phyloP scores from a whole-genome alignment of 2,888 invertebrate genomes.

The Torymus aiolomorphi region DNA sequence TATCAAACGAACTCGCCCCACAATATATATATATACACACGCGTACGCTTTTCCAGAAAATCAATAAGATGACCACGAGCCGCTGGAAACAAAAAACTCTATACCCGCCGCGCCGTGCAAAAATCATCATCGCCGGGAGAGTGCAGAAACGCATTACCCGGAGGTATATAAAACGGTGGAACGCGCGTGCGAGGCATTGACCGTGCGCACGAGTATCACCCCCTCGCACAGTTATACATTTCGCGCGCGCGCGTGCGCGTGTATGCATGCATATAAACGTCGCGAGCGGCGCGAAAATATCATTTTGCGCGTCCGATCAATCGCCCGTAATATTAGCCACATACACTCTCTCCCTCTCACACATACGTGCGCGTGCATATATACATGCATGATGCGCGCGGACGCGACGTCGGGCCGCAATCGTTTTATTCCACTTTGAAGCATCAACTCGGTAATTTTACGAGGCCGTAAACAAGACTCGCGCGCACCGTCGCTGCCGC shows the following conservation, averaged over 20 bases:
- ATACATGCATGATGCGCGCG: slow-evolving; percentile 9
- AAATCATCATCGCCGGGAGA: slow-evolving; percentile 1
- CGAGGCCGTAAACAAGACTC: slow-evolving; percentile 72
- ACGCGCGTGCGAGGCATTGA: slow-evolving; percentile 22
- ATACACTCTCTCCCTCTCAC: neutral
- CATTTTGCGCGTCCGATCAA: slow-evolving; percentile 50
- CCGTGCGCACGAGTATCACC: slow-evolving; percentile 1
- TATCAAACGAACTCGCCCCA: too few relatives aligned
- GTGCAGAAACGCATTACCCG: slow-evolving; percentile 38
- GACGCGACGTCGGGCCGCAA: slow-evolving; percentile 59
- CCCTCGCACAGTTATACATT: neutral
- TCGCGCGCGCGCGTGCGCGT: neutral
- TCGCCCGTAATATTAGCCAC: slow-evolving; percentile 50
- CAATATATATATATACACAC: too few relatives aligned
- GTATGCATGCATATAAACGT: slow-evolving; percentile 28
- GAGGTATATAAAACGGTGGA: neutral
- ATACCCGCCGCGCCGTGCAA: neutral
- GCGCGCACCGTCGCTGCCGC: slow-evolving; percentile 58
- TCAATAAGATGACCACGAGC: too few relatives aligned
- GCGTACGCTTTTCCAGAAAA: too few relatives aligned
- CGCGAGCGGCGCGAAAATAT: slow-evolving; percentile 45
- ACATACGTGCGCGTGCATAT: slow-evolving; percentile 14
- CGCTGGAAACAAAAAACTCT: too few relatives aligned
- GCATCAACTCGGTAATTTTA: slow-evolving; percentile 74
- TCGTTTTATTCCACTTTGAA: slow-evolving; percentile 72